phyloP scores from a whole-genome alignment of 1,140 invertebrate genomes.

The Hycleus cichorii region DNA sequence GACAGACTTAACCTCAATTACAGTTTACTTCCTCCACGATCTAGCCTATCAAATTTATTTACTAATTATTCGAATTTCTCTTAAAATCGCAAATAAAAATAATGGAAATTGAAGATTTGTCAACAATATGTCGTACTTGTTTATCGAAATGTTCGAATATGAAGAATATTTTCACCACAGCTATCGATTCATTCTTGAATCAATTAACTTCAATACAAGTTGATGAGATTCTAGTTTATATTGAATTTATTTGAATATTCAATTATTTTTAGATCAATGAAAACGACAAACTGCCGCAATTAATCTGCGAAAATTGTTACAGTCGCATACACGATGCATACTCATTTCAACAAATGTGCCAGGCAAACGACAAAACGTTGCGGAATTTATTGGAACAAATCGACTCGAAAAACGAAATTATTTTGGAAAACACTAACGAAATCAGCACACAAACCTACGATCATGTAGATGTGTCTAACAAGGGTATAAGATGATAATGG shows the following conservation, averaged over 20 bases:
- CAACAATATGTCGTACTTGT: conserved; percentile 8
- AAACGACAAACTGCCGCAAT: conserved; percentile 16
- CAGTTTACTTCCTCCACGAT: too few species aligned
- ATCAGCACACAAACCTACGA: too few species aligned
- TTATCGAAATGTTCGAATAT: neutral
- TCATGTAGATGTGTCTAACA: too few species aligned
- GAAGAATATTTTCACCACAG: conserved; percentile 16
- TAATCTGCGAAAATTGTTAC: conserved; percentile 18
- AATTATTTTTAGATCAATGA: neutral
- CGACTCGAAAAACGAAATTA: too few species aligned
- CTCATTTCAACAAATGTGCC: conserved; percentile 16
- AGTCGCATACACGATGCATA: conserved; percentile 12
- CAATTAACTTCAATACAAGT: conserved; percentile 12
- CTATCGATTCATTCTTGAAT: conserved; percentile 4
- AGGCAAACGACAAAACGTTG: neutral
- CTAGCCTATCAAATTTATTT: too few species aligned
- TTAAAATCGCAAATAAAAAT: too few species aligned
- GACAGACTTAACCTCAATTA: too few species aligned
- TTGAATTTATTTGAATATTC: neutral
- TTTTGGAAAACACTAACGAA: too few species aligned
- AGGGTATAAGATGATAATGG: too few species aligned
- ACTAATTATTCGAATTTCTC: too few species aligned
- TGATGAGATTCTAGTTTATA: neutral
- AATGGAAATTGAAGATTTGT: too few species aligned
- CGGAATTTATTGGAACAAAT: neutral